These are phyloP conservation scores for Sipha maydis DNA, from an alignment of 2,888 invertebrate species.

Conservation along the genomic window DNA sequence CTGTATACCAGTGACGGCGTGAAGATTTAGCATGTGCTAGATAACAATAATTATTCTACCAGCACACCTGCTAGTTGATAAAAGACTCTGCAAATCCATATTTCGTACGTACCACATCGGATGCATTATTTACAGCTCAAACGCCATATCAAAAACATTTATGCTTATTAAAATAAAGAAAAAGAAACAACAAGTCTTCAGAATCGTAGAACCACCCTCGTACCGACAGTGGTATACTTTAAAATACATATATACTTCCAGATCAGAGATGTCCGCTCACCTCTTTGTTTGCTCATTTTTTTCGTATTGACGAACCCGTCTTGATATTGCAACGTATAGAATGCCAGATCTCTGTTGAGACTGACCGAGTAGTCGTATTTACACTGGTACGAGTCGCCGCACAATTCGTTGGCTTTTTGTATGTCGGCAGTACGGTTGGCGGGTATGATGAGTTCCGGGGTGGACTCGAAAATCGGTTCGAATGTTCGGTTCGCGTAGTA, in stretches of 20 bases:
- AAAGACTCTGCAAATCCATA: too few species aligned
- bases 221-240: too few species aligned
- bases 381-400: slow-evolving; percentile 86
- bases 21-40: too few species aligned
- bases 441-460: slow-evolving; percentile 79
- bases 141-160: too few species aligned
- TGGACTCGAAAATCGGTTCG: slow-evolving; percentile 77
- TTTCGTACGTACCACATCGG: too few species aligned
- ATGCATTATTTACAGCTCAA: too few species aligned
- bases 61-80: too few species aligned
- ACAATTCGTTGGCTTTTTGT: slow-evolving; percentile 75
- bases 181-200: too few species aligned
- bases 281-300: slow-evolving; percentile 68
- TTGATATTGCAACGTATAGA: slow-evolving; percentile 86
- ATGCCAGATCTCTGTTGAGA: slow-evolving; percentile 84
- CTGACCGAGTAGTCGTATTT: slow-evolving; percentile 89
- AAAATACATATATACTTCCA: background rate
- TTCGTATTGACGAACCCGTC: slow-evolving; percentile 71
- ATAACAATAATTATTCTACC: too few species aligned
- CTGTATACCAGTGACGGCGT: too few species aligned
- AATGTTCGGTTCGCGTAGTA: slow-evolving; percentile 84
- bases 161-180: too few species aligned
- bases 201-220: too few species aligned
- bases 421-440: slow-evolving; percentile 74
- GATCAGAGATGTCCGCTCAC: slow-evolving; percentile 66